Evolutionary conservation across 1,140 invertebrate species (phyloP), one percentile per base, ranked within the genome.

Genomic region (Centruroides sculpturatus): DNA sequence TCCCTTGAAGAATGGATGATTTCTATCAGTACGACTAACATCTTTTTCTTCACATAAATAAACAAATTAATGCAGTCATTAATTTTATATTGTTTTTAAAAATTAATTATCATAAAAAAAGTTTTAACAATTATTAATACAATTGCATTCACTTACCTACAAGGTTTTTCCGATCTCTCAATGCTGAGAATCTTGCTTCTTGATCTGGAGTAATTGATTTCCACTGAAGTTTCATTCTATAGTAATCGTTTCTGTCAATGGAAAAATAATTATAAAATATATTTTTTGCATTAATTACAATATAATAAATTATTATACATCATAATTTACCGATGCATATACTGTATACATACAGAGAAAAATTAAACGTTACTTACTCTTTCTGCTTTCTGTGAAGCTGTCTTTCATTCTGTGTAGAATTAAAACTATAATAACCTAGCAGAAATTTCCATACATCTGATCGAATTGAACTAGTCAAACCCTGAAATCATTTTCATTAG

Each of bases 161-260:
- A 59, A 98, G 79, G 74, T 83, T 92, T 77, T 97, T 95, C 65
- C 90, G 79, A 66, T 98, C 93, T 59, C 87, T 81, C 69, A 88
- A 94, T 66, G 87, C 83, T 35, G 84, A 80, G 77, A 98, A 98
- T 66, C 92, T 81, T 1, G 80, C 79, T 71, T 98, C 92, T 75
- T 99, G 96, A 5, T 81, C 82, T 49, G 81, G 76, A 6, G 85
- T 85, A 72, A 99, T 91, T 3, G 86, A 86, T 66, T 85, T 83
- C 96, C 96, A 99, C 74, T 99, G 96, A 9, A 88, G 77, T 73
- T 98, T 98, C 91, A 98, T 98, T 56, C 80, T 80, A 72, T 86
- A 92, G 76, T 99, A 98, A 71, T 94, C 88, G 63, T 91, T 82
- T 55, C 75, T 76, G 61, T 58, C 70, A 69, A 64, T 47, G 56